These are phyloP conservation scores for Nylanderia fulva DNA, from an alignment of 1,140 invertebrate genomes.

Conservation along the genomic window DNA sequence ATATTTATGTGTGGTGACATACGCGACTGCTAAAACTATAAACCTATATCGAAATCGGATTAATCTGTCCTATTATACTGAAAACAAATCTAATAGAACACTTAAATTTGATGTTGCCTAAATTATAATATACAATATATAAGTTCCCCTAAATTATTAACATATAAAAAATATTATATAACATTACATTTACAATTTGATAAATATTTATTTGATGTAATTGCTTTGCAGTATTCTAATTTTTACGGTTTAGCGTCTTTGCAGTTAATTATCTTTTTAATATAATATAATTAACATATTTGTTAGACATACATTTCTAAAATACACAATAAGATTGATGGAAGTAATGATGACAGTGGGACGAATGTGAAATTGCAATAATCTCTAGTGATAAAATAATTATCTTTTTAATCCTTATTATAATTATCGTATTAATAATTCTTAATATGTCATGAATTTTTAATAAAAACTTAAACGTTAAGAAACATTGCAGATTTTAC, in stretches of 20 bases:
- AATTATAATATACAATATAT: neutral
- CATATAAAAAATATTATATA: neutral
- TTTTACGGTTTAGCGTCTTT: neutral
- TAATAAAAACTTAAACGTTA: neutral
- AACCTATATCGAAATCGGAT: neutral
- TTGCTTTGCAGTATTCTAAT: neutral
- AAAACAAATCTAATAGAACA: neutral
- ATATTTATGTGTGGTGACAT: neutral
- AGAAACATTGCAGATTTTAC: neutral
- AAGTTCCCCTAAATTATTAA: neutral
- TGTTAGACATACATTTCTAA: conserved; percentile 23
- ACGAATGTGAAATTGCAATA: conserved; percentile 34
- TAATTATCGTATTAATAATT: neutral
- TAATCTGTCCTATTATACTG: neutral
- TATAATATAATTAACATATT: neutral
- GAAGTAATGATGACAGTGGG: conserved; percentile 29
- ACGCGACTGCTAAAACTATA: neutral
- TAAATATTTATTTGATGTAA: neutral
- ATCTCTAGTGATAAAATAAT: neutral
- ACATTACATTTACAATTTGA: neutral
- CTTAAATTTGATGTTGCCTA: neutral
- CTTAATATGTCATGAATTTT: neutral
- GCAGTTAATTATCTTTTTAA: neutral
- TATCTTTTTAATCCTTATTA: neutral
- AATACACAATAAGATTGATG: conserved; percentile 1